Conservation (phyloP, 1,140 invertebrate genomes). For the Diabrotica virgifera region DNA sequence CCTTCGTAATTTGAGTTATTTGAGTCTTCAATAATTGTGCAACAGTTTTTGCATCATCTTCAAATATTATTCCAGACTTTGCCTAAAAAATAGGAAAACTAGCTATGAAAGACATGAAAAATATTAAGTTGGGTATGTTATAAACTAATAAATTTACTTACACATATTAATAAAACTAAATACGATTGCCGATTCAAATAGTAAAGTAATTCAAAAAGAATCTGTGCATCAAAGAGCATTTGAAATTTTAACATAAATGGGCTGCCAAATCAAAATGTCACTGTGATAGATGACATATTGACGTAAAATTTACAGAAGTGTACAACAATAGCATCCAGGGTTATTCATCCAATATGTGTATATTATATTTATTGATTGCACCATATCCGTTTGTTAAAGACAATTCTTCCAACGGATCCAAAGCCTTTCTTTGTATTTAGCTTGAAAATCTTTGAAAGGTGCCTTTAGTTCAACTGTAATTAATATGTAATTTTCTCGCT, state of each 20-base stretch:
- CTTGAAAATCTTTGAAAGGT: too few relatives aligned
- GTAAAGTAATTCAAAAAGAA: conserved; percentile 9
- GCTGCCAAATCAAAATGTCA: background rate
- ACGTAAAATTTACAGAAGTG: background rate
- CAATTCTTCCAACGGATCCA: too few relatives aligned
- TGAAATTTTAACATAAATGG: background rate
- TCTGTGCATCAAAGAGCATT: background rate
- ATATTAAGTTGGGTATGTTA: background rate
- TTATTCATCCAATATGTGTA: too few relatives aligned
- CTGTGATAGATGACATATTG: background rate
- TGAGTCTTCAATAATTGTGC: conserved; percentile 85
- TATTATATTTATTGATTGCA: too few relatives aligned
- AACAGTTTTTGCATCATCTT: conserved; percentile 87
- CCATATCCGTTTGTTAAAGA: too few relatives aligned
- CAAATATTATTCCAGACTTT: conserved; percentile 83
- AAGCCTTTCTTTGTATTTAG: too few relatives aligned
- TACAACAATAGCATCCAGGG: background rate
- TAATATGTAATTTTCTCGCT: too few relatives aligned
- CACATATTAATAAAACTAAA: conserved; percentile 9
- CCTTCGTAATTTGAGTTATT: conserved; percentile 62
- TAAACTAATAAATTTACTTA: background rate
- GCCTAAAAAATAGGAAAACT: conserved; percentile 51
- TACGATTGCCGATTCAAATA: conserved; percentile 2
- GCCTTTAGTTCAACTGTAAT: too few relatives aligned
- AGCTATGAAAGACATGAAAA: background rate